phyloP scores from a whole-genome alignment of 2,113 vertebrate species.

The Callorhinus ursinus region DNA sequence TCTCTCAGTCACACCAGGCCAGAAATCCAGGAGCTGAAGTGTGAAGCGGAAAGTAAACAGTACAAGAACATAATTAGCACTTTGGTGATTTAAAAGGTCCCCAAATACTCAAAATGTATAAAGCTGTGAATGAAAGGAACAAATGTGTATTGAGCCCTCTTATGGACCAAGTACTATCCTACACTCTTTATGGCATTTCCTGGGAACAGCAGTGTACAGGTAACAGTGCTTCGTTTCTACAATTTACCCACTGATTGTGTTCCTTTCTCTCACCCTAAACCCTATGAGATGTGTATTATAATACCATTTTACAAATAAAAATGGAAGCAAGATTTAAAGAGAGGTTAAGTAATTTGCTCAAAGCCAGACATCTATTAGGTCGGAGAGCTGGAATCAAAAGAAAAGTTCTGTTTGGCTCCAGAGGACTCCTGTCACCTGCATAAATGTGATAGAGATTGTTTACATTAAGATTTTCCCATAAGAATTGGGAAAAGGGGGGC shows the following conservation, averaged over 20 bases:
- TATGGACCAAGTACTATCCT: neutral
- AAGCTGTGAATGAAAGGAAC: neutral
- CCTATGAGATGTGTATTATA: neutral
- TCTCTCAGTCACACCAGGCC: neutral
- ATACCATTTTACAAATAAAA: neutral
- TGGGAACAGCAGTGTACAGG: neutral
- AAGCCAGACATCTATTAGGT: neutral
- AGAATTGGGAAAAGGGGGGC: neutral
- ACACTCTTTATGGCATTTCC: neutral
- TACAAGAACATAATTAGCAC: neutral
- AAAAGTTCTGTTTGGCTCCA: neutral
- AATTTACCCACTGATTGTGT: neutral
- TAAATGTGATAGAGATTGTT: neutral
- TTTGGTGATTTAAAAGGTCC: conserved; percentile 5
- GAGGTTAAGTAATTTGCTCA: neutral
- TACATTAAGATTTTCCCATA: neutral
- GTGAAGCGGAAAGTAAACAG: neutral
- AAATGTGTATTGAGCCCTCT: neutral
- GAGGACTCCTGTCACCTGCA: neutral
- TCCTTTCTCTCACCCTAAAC: neutral
- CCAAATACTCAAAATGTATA: neutral
- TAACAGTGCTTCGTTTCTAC: neutral
- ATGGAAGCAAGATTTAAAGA: conserved; percentile 43
- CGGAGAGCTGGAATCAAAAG: neutral
- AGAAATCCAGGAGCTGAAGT: neutral